Base-by-base conservation (phyloP, 2,888 invertebrate species). In the Caenorhabditis sp. region DNA sequence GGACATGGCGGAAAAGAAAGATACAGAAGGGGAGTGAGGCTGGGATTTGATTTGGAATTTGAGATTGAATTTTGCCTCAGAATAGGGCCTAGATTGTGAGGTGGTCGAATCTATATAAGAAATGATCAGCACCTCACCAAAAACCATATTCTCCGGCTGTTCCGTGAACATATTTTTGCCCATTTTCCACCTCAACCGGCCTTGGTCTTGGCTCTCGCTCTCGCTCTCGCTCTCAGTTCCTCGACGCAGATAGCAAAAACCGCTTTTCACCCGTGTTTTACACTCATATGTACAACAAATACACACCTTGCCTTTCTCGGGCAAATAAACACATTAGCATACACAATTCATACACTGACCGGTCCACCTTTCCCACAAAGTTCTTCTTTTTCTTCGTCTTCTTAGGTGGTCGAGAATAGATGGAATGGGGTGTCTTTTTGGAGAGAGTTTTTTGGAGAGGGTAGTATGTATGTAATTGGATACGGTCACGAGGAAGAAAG, bases 291-390 rank as follows among this genome's bases (percentile, higher is more conserved):
- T 76, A 76, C 53, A 32, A 76, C 76, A 76, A 76, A 76, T 76
- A 76, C 76, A 67, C 76, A 68, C 76, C 67, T 67, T 51, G 50
- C 37, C 51, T 65, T 56, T 71, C 74, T 67, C 76, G 67, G 76
- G 44, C 61, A 76, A 76, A 76, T 76, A 76, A 76, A 76, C 76
- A 76, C 76, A 74, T 76, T 76, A 76, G 76, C 76, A 51, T 74
- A 65, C 74, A 40, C n/a, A n/a, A 58, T 74, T 60, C 74, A 67
- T 65, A 53, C 76, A 76, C 67, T 76, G 76, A 76, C 76, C 76
- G 76, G 76, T 76, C 76, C 67, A 40, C 47, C 15, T 50, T 51
- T 35, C 24, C 44, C 5, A n/a, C n/a, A n/a, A n/a, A 56, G 44
- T 61, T 32, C 60, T 51, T 50, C 18, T 44, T 51, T 70, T 9